phyloP scores from a whole-genome alignment of 2,797 vertebrate species.

The Scarus forsteni region DNA sequence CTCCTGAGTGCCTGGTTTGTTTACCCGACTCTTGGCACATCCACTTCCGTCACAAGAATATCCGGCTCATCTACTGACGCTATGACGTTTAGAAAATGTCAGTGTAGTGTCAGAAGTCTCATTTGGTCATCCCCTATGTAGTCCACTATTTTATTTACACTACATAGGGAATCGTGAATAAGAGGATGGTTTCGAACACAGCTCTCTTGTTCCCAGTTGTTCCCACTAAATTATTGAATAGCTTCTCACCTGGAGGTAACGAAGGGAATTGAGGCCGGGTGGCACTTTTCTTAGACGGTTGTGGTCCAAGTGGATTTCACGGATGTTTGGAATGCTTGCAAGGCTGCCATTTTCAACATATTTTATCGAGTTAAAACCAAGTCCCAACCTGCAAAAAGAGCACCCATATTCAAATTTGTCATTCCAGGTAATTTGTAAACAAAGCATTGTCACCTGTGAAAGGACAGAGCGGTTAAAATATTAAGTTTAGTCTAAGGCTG shows the following conservation, averaged over 20 bases:
- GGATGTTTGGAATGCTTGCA: slow-evolving; percentile 86
- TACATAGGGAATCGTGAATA: too few species aligned
- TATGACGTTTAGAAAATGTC: too few species aligned
- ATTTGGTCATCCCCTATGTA: too few species aligned
- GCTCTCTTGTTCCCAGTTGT: too few species aligned
- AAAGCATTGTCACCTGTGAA: not conserved
- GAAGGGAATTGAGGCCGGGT: slow-evolving; percentile 88
- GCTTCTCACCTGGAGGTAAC: slow-evolving; percentile 91
- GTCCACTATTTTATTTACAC: too few species aligned
- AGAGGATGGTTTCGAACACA: too few species aligned
- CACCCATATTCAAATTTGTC: not conserved
- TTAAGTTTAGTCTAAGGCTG: not conserved
- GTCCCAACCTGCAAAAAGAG: slow-evolving; percentile 86
- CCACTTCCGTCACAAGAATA: too few species aligned
- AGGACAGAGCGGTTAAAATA: not conserved
- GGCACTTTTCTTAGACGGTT: slow-evolving; percentile 95
- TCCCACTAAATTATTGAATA: too few species aligned
- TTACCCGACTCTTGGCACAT: too few species aligned
- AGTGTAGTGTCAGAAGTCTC: too few species aligned
- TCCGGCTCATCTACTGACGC: too few species aligned
- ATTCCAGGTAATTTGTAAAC: slow-evolving; percentile 1
- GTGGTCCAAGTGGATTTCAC: slow-evolving; percentile 94
- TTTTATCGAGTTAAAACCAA: slow-evolving; percentile 95
- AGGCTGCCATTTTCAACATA: slow-evolving; percentile 95
- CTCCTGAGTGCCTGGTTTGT: too few species aligned